Evolutionary conservation across 2,797 vertebrate genomes (phyloP).

Genomic region (Lindbergichthys nudifrons): DNA sequence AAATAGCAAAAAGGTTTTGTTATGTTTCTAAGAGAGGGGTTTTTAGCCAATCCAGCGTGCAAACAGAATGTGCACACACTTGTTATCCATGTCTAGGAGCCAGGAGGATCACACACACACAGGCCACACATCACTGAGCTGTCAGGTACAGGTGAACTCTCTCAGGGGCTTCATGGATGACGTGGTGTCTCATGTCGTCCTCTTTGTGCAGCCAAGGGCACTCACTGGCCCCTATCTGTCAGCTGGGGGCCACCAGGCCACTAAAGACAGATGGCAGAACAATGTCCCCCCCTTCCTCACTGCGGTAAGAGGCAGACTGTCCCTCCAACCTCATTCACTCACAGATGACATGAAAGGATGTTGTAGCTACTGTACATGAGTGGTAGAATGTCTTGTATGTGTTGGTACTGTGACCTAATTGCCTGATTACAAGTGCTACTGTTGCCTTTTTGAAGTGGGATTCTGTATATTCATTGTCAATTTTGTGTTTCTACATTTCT

Average conservation of each 20-base stretch:
- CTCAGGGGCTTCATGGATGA: slow-evolving; percentile 26
- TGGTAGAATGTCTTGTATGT: neutral
- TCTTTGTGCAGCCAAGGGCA: slow-evolving; percentile 22
- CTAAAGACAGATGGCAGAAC: slow-evolving; percentile 66
- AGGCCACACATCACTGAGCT: neutral
- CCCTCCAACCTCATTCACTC: slow-evolving; percentile 41
- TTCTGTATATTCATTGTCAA: too few species aligned
- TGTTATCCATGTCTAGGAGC: neutral
- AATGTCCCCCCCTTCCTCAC: slow-evolving; percentile 32
- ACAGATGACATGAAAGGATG: slow-evolving; percentile 39
- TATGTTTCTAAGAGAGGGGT: slow-evolving; percentile 50
- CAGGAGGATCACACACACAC: neutral
- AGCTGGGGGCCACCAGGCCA: slow-evolving; percentile 32
- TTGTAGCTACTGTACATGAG: slow-evolving; percentile 2
- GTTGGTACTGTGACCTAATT: too few species aligned
- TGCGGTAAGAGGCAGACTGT: slow-evolving; percentile 31
- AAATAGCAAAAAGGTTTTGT: slow-evolving; percentile 58
- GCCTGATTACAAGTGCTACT: neutral
- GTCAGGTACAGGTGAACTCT: slow-evolving; percentile 38
- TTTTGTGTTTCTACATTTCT: too few species aligned
- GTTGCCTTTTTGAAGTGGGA: neutral
- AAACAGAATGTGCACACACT: slow-evolving; percentile 42
- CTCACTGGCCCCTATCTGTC: slow-evolving; percentile 47
- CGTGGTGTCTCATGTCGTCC: slow-evolving; percentile 7
- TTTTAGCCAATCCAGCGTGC: slow-evolving; percentile 36